Conservation (phyloP, 1,140 invertebrate species). For the Musca vetustissima region DNA sequence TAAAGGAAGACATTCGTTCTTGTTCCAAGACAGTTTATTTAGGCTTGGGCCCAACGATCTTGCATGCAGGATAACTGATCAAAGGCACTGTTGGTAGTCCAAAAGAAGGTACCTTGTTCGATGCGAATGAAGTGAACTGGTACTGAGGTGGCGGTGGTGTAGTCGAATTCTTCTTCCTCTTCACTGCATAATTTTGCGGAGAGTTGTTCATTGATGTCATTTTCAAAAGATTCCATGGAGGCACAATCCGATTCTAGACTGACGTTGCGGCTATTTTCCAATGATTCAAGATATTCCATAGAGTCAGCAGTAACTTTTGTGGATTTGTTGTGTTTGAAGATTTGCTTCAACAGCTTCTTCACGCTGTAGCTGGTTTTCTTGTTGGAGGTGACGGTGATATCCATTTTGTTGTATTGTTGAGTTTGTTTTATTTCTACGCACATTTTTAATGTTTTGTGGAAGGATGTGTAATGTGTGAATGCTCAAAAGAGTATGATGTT, state of each 20-base stretch:
- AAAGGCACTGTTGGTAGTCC: conserved; percentile 57
- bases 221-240: conserved; percentile 47
- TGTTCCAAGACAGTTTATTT: too few species aligned
- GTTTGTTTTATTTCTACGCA: too few species aligned
- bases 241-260: conserved; percentile 34
- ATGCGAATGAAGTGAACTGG: conserved; percentile 61
- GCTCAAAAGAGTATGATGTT: too few species aligned
- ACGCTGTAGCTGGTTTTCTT: too few species aligned
- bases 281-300: conserved; percentile 36
- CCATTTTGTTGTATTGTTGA: too few species aligned
- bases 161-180: conserved; percentile 49
- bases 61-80: conserved; percentile 50
- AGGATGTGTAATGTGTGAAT: conserved; percentile 7
- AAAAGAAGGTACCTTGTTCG: conserved; percentile 61
- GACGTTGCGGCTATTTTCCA: conserved; percentile 50
- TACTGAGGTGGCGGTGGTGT: conserved; percentile 54
- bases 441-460: too few species aligned
- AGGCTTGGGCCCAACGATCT: conserved; percentile 60
- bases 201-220: conserved; percentile 49
- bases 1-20: too few species aligned
- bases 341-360: too few species aligned
- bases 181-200: conserved; percentile 26
- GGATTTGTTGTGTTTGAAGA: conserved; percentile 28
- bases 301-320: conserved; percentile 34
- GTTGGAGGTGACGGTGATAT: too few species aligned